These are phyloP conservation scores for Ceratitis capitata DNA, from an alignment of 1,140 invertebrate genomes.

Conservation along the genomic window DNA sequence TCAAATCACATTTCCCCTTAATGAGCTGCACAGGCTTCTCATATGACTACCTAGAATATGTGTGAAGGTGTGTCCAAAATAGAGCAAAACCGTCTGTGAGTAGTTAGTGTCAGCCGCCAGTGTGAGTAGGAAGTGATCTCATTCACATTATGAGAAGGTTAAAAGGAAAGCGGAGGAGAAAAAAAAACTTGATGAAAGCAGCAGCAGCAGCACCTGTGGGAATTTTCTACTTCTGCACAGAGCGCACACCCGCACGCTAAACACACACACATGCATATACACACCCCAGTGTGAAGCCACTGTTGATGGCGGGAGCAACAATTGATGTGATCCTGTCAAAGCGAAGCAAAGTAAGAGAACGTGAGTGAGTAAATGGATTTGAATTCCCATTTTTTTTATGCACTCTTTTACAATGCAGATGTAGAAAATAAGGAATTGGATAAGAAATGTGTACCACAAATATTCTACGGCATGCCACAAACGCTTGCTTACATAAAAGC, in stretches of 20 bases:
- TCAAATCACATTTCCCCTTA: conserved; percentile 37
- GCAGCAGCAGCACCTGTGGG: conserved; percentile 24
- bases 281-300: background rate
- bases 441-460: too few relatives aligned
- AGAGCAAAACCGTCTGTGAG: background rate
- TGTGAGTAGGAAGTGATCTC: background rate
- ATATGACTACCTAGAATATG: background rate
- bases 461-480: too few relatives aligned
- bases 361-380: background rate
- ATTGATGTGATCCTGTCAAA: conserved; percentile 39
- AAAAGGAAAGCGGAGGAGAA: background rate
- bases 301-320: background rate
- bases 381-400: too few relatives aligned
- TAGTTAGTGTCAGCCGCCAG: background rate
- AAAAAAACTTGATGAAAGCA: background rate
- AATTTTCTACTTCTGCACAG: background rate
- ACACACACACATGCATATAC: too few relatives aligned
- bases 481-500: background rate
- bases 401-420: too few relatives aligned
- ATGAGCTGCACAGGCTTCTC: background rate
- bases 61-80: background rate
- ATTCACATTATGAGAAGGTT: background rate
- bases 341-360: background rate
- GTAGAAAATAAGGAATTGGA: too few relatives aligned
- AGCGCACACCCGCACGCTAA: background rate